These are phyloP conservation scores for Telmatochromis sp. DNA, from an alignment of 2,113 vertebrate genomes.

Conservation along the genomic window DNA sequence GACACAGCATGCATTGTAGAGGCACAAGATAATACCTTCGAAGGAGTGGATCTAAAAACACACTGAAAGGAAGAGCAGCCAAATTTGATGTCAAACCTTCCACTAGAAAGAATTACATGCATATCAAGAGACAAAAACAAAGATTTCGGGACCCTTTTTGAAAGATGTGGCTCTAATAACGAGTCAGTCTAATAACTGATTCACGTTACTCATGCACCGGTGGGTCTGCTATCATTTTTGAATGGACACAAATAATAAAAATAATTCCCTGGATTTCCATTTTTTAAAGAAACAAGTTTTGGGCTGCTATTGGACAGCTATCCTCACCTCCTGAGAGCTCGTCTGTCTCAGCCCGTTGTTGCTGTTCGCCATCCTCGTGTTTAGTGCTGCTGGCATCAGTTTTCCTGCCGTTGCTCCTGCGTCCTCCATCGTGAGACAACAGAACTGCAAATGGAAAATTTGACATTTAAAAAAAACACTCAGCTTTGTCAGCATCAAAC, in stretches of 20 bases:
- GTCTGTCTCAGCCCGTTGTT: constrained; percentile 7
- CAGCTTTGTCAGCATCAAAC: not conserved
- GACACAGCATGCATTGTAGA: not conserved
- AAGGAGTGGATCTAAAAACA: not conserved
- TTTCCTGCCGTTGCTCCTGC: not conserved
- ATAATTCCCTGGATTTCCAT: not conserved
- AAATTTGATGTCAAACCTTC: not conserved
- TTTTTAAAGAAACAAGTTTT: not conserved
- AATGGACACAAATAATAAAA: not conserved
- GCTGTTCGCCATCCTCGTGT: not conserved
- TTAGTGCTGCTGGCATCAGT: not conserved
- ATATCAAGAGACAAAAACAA: not conserved
- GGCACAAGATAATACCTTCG: not conserved
- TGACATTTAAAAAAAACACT: too few relatives aligned
- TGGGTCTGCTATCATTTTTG: not conserved
- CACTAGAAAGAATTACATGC: not conserved
- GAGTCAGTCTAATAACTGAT: not conserved
- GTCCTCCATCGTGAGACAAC: not conserved
- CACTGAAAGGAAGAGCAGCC: not conserved
- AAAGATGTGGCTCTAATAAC: not conserved
- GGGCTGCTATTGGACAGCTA: not conserved
- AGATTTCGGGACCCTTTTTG: not conserved
- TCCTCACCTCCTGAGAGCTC: constrained; percentile 40
- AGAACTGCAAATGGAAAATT: not conserved
- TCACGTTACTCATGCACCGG: not conserved